Percentiles rank a stretch among this genome's conserved stretches.
phyloP scores from a whole-genome alignment of 2,113 vertebrate genomes.

The Azemiops feae region DNA sequence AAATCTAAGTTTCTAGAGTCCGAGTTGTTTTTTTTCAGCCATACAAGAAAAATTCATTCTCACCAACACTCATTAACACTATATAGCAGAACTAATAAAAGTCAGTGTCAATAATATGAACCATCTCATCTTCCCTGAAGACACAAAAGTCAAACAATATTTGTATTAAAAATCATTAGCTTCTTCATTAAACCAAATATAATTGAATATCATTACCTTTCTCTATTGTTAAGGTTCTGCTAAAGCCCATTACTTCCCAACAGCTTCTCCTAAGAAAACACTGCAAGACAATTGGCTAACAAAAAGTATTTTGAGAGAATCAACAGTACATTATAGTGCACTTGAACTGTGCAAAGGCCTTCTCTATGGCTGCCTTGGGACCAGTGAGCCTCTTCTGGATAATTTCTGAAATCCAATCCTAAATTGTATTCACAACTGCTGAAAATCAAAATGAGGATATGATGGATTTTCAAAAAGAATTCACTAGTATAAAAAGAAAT shows the following conservation, averaged over 20 bases:
- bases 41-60: not conserved
- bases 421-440: not conserved
- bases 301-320: not conserved
- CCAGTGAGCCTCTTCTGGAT: not conserved
- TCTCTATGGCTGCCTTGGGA: not conserved
- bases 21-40: not conserved
- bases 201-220: not conserved
- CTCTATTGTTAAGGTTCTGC: not conserved
- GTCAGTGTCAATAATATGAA: not conserved
- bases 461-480: not conserved
- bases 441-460: not conserved
- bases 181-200: not conserved
- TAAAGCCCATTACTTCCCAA: not conserved
- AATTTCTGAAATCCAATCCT: not conserved
- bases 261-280: not conserved
- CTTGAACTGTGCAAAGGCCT: not conserved
- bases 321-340: not conserved
- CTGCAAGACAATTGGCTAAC: not conserved
- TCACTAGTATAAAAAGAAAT: not conserved
- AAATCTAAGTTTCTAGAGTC: not conserved
- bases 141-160: not conserved
- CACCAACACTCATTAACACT: not conserved
- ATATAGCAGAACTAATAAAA: not conserved
- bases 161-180: not conserved
- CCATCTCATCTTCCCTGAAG: not conserved